Percentiles rank a stretch among this genome's conserved stretches.
These are phyloP conservation scores for Caenorhabditis japonica DNA, from an alignment of 2,888 invertebrate genomes.

Conservation along the genomic window DNA sequence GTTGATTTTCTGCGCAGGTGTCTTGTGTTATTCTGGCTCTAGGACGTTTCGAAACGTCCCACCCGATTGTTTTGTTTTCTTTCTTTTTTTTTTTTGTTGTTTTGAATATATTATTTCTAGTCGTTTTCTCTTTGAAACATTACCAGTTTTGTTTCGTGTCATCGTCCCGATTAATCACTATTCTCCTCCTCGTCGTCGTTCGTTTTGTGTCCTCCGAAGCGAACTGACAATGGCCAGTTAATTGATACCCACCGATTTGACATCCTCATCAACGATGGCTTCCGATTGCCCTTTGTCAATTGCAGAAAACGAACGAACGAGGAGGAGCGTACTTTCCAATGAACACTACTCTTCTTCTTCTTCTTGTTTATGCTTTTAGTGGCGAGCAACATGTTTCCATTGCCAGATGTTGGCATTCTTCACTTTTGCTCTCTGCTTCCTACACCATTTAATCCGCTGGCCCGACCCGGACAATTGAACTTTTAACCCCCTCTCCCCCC, in stretches of 20 bases:
- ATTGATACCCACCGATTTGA: slow-evolving; percentile 38
- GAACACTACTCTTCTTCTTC: slow-evolving; percentile 5
- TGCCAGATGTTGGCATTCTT: slow-evolving; percentile 36
- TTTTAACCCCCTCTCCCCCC: no score
- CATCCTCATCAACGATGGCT: slow-evolving; percentile 14
- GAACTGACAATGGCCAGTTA: slow-evolving; percentile 48
- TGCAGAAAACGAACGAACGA: slow-evolving; percentile 14
- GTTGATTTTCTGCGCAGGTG: neutral
- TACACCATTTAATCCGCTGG: no score
- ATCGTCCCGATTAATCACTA: slow-evolving; percentile 48
- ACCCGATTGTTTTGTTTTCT: neutral
- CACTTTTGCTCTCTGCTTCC: slow-evolving; percentile 23
- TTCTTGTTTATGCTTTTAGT: slow-evolving; percentile 26
- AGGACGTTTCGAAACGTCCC: no score
- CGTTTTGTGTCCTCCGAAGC: slow-evolving; percentile 18
- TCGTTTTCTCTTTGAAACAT: slow-evolving; percentile 23
- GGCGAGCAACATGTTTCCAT: slow-evolving; percentile 19
- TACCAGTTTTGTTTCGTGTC: slow-evolving; percentile 33
- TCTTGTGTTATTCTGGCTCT: neutral
- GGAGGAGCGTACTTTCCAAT: slow-evolving; percentile 12
- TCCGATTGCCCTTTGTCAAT: slow-evolving; percentile 51
- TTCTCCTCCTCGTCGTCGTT: slow-evolving; percentile 25
- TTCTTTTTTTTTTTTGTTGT: neutral
- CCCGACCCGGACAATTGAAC: no score
- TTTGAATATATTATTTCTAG: slow-evolving; percentile 4